These are phyloP conservation scores for Oryzias melastigma DNA, from an alignment of 2,113 vertebrate genomes.

Conservation along the genomic window DNA sequence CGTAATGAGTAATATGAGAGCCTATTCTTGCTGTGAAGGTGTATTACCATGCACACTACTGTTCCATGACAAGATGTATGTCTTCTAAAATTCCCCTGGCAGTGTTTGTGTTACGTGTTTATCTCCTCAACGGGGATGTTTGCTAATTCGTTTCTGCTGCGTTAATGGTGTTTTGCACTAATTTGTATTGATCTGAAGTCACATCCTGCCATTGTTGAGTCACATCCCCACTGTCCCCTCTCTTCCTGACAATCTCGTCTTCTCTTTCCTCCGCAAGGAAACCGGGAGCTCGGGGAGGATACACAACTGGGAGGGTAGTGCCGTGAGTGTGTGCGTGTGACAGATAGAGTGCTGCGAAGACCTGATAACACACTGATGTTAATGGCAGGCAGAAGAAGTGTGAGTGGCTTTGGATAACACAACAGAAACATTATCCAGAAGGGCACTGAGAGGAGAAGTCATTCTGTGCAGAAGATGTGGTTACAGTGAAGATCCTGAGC, in stretches of 20 bases:
- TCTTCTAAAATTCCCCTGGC: constrained; percentile 5
- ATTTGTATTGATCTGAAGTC: constrained; percentile 71
- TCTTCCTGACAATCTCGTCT: constrained; percentile 71
- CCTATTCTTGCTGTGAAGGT: not conserved
- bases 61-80: not conserved
- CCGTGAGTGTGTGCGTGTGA: constrained; percentile 6
- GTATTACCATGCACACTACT: not conserved
- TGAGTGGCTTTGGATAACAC: constrained; percentile 16
- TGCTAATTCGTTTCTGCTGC: constrained; percentile 47
- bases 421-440: not conserved
- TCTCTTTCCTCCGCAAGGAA: constrained; percentile 66
- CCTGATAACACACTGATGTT: constrained; percentile 45
- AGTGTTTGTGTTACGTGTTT: constrained; percentile 53
- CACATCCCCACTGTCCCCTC: constrained; percentile 69
- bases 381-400: constrained; percentile 25
- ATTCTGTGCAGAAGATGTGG: too few species aligned
- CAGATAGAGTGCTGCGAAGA: constrained; percentile 9
- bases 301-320: constrained; percentile 13
- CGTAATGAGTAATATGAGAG: not conserved
- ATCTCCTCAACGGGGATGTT: constrained; percentile 56
- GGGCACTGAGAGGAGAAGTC: not conserved
- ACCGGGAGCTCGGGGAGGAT: constrained; percentile 57
- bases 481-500: too few species aligned
- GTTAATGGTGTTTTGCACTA: constrained; percentile 53
- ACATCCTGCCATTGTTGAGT: constrained; percentile 79